phyloP scores from a whole-genome alignment of 2,888 invertebrate genomes.

The Mythimna lalbum region DNA sequence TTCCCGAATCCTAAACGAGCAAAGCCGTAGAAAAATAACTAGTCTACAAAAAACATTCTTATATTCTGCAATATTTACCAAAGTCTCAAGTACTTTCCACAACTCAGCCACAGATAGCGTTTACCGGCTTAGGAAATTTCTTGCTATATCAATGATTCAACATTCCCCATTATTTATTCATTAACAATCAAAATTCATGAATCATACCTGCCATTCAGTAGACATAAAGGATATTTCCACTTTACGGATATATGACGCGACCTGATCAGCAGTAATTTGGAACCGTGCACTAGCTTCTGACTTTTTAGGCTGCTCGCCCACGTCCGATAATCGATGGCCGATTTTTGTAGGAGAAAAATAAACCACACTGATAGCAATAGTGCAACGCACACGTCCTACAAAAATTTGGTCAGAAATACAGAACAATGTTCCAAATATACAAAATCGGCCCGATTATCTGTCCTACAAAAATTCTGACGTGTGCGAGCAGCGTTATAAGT shows the following conservation, averaged over 20 bases:
- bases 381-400: too few species aligned
- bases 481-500: too few species aligned
- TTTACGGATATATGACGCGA: slow-evolving; percentile 20
- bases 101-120: slow-evolving; percentile 14
- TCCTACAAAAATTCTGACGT: too few species aligned
- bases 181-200: slow-evolving; percentile 50
- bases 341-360: too few species aligned
- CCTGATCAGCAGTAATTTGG: background rate
- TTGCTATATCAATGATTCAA: slow-evolving; percentile 33
- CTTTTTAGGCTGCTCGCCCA: too few species aligned
- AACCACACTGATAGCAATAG: too few species aligned
- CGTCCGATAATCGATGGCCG: too few species aligned
- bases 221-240: slow-evolving; percentile 18
- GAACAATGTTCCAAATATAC: too few species aligned
- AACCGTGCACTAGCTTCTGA: too few species aligned
- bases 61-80: slow-evolving; percentile 9
- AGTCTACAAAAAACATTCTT: background rate
- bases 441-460: too few species aligned
- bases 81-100: slow-evolving; percentile 18
- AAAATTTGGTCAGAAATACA: too few species aligned
- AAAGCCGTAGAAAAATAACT: background rate
- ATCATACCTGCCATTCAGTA: slow-evolving; percentile 29
- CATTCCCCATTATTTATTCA: slow-evolving; percentile 38
- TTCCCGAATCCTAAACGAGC: background rate
- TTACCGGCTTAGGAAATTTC: slow-evolving; percentile 10